Evolutionary conservation across 1,140 invertebrate genomes (phyloP).

Genomic region (Drosophila micromelanica): DNA sequence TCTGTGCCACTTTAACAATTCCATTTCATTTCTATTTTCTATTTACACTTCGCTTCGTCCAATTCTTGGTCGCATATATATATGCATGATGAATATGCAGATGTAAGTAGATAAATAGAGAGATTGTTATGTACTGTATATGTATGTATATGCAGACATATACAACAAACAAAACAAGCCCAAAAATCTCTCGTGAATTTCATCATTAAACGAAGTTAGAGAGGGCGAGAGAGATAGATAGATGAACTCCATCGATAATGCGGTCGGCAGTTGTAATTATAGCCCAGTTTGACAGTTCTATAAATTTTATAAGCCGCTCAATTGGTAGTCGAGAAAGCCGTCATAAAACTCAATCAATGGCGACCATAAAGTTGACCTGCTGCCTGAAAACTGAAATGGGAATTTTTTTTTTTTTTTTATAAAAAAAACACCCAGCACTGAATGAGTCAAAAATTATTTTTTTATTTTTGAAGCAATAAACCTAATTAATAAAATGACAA

Average conservation of each 20-base stretch:
- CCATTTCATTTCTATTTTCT: conserved; percentile 39
- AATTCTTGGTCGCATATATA: background rate
- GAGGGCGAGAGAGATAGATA: background rate
- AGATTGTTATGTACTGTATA: background rate
- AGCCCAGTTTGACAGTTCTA: conserved; percentile 5
- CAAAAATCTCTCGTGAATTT: background rate
- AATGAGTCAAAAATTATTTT: conserved; percentile 17
- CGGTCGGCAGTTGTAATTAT: conserved; percentile 19
- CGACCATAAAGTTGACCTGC: conserved; percentile 20
- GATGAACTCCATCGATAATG: conserved; percentile 10
- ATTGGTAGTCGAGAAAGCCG: conserved; percentile 21
- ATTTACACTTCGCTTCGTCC: conserved; percentile 4
- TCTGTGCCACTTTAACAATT: conserved; percentile 59
- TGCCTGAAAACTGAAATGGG: background rate
- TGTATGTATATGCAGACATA: background rate
- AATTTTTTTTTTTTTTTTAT: conserved; percentile 17
- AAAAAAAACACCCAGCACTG: conserved; percentile 1
- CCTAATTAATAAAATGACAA: conserved; percentile 11
- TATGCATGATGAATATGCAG: conserved; percentile 11
- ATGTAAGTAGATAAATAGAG: conserved; percentile 27
- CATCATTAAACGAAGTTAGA: background rate
- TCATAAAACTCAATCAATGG: conserved; percentile 35
- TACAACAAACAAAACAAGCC: conserved; percentile 12
- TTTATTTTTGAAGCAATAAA: conserved; percentile 23
- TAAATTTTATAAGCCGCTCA: conserved; percentile 16